Conservation (phyloP, 2,888 invertebrate species). For the Heliconius cydno region DNA sequence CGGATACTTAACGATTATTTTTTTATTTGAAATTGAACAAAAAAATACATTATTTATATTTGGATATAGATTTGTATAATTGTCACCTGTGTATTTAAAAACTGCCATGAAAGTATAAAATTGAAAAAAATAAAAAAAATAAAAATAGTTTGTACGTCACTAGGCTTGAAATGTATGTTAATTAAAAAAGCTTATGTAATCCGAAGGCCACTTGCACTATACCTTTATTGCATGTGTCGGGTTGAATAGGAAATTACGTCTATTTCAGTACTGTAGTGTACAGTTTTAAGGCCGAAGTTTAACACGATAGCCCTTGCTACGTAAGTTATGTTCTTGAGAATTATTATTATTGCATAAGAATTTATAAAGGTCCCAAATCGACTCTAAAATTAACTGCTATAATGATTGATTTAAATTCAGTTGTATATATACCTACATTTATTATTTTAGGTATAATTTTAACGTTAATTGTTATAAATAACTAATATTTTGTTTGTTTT, state of each 20-base stretch:
- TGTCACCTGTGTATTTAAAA: neutral
- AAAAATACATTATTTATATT: neutral
- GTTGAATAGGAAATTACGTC: slow-evolving; percentile 66
- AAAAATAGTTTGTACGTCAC: slow-evolving; percentile 1
- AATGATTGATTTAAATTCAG: neutral
- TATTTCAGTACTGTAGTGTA: slow-evolving; percentile 59
- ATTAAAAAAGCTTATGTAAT: slow-evolving; percentile 25
- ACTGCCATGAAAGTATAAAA: too few species aligned
- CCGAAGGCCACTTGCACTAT: slow-evolving; percentile 53
- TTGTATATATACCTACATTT: neutral
- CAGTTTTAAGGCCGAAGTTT: slow-evolving; percentile 47
- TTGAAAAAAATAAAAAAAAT: too few species aligned
- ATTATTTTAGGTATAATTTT: neutral
- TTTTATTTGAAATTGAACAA: neutral
- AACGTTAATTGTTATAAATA: neutral
- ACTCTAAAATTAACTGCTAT: neutral
- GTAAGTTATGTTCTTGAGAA: slow-evolving; percentile 22
- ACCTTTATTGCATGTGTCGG: slow-evolving; percentile 68
- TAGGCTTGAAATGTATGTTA: slow-evolving; percentile 9
- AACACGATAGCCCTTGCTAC: slow-evolving; percentile 38
- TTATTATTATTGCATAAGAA: slow-evolving; percentile 7
- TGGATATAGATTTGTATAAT: neutral
- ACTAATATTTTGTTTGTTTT: too few species aligned
- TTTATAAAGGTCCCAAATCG: neutral
- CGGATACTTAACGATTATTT: neutral